Conservation (phyloP, 2,113 vertebrate genomes). For the Takifugu bimaculatus region DNA sequence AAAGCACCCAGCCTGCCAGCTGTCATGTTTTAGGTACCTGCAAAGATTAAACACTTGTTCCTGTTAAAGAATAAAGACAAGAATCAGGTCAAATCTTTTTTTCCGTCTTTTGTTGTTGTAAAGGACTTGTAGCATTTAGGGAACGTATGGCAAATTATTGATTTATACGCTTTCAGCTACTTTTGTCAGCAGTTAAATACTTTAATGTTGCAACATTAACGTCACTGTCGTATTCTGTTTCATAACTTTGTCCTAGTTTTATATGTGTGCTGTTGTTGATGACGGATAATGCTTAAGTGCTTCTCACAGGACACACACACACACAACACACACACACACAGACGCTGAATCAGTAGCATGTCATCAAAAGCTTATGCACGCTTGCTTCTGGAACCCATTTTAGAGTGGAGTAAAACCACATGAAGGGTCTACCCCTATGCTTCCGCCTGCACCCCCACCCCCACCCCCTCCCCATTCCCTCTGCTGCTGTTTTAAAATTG, state of each 20-base stretch:
- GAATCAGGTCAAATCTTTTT: too few relatives aligned
- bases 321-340: constrained; percentile 3
- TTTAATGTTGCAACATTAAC: constrained; percentile 14
- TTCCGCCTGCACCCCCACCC: constrained; percentile 32
- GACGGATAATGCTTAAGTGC: constrained; percentile 3
- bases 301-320: constrained; percentile 14
- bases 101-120: constrained; percentile 15
- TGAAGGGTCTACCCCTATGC: constrained; percentile 55
- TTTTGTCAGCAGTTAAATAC: constrained; percentile 4
- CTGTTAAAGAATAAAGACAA: constrained; percentile 22
- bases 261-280: constrained; percentile 7
- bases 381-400: constrained; percentile 69
- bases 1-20: constrained; percentile 43
- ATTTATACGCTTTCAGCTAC: constrained; percentile 7
- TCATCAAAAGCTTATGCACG: constrained; percentile 59
- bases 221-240: constrained; percentile 12
- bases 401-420: constrained; percentile 57
- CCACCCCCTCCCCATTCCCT: constrained; percentile 23
- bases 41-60: constrained; percentile 37
- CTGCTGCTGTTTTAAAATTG: constrained; percentile 59
- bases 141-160: constrained; percentile 3
- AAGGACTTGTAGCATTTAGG: constrained; percentile 24
- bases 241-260: constrained; percentile 8
- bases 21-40: constrained; percentile 45
- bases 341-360: constrained; percentile 56